Conservation (phyloP, 1,140 invertebrate species). For the Nephila pilipes region DNA sequence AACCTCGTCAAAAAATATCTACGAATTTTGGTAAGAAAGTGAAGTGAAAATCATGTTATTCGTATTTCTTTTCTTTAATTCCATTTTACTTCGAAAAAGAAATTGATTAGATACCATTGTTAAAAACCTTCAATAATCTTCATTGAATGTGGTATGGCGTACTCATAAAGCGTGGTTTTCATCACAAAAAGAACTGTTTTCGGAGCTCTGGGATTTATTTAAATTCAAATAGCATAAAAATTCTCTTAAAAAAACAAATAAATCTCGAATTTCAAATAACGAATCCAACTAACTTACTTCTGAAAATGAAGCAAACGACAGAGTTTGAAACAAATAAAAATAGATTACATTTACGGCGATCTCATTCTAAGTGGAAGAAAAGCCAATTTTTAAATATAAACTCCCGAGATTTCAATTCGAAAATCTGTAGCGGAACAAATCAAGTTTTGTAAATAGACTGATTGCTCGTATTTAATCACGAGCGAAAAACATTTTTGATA, state of each 20-base stretch:
- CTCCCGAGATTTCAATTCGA: constrained; percentile 51
- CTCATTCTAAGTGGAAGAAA: constrained; percentile 28
- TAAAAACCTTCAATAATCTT: no score
- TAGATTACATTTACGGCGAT: constrained; percentile 57
- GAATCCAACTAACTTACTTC: constrained; percentile 24
- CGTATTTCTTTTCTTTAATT: no score
- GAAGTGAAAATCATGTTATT: no score
- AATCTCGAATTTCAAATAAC: constrained; percentile 39
- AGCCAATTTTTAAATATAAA: constrained; percentile 62
- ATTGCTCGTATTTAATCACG: constrained; percentile 67
- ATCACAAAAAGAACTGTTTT: neutral
- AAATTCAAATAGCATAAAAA: neutral
- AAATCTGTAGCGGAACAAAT: constrained; percentile 58
- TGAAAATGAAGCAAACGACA: constrained; percentile 37
- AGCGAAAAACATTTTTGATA: constrained; percentile 69
- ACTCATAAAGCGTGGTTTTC: neutral
- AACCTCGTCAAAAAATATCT: no score
- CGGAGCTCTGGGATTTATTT: constrained; percentile 8
- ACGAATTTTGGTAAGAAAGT: no score
- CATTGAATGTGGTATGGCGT: neutral
- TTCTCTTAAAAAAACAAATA: neutral
- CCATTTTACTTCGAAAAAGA: no score
- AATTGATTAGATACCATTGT: no score
- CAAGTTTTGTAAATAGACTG: constrained; percentile 55
- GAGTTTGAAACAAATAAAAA: constrained; percentile 49